Evolutionary conservation across 2,113 vertebrate species (phyloP).

Genomic region (Conger conger): DNA sequence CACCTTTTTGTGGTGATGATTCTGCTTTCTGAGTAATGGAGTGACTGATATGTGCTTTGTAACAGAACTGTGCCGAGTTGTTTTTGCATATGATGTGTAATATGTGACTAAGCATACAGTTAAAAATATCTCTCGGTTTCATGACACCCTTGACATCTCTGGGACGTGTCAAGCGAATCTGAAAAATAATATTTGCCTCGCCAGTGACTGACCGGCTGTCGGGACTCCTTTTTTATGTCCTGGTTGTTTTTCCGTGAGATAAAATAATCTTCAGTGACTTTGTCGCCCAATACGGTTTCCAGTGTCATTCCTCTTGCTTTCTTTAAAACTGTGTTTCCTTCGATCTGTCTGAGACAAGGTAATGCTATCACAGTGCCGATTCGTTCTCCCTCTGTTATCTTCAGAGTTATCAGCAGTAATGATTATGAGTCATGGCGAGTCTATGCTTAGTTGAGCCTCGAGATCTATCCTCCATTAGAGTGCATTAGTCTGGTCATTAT

Average conservation of each 20-base stretch:
- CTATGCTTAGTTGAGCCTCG: conserved; percentile 29
- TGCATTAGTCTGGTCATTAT: conserved; percentile 33
- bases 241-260: background rate
- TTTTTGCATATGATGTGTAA: no score
- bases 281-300: background rate
- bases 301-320: background rate
- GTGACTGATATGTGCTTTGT: no score
- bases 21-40: no score
- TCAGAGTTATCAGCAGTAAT: background rate
- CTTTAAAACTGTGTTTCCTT: background rate
- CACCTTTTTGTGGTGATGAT: no score
- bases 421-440: conserved; percentile 5
- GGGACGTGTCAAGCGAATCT: background rate
- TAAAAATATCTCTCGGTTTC: background rate
- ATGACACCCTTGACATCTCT: background rate
- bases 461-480: conserved; percentile 36
- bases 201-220: background rate
- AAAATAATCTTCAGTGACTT: background rate
- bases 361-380: background rate
- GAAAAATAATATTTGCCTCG: background rate
- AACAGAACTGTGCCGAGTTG: no score
- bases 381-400: background rate
- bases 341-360: background rate
- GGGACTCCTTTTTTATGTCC: background rate
- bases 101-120: no score